phyloP scores from a whole-genome alignment of 92 coral and sea anemone genomes.

The Anthopleura xanthogrammica region DNA sequence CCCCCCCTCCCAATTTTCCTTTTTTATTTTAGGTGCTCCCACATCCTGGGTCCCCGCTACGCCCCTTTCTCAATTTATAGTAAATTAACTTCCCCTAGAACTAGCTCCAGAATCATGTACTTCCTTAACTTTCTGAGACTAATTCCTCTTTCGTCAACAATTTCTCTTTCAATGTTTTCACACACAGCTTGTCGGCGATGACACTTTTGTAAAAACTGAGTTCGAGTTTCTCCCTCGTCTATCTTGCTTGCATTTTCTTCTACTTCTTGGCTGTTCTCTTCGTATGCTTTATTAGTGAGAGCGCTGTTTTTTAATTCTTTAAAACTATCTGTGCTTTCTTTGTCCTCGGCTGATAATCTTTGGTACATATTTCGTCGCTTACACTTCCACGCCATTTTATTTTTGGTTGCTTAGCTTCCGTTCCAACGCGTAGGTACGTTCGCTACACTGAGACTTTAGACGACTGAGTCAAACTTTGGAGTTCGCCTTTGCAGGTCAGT shows the following conservation, averaged over 20 bases:
- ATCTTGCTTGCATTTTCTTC: not conserved
- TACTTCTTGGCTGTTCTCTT: not conserved
- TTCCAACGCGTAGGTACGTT: not conserved
- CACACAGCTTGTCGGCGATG: constrained; percentile 66
- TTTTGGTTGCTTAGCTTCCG: not conserved
- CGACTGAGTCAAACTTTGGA: not conserved
- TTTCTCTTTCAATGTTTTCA: constrained; percentile 59
- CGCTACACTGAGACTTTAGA: not conserved
- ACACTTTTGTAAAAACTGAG: constrained; percentile 21
- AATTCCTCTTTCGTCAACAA: constrained; percentile 43
- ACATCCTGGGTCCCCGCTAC: too few relatives aligned
- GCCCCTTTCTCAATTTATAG: constrained; percentile 12
- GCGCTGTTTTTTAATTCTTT: not conserved
- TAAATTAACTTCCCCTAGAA: constrained; percentile 48
- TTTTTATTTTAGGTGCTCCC: too few relatives aligned
- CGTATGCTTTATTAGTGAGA: constrained; percentile 13
- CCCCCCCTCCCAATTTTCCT: too few relatives aligned
- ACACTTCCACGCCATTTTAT: constrained; percentile 16
- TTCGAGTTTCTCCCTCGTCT: constrained; percentile 16
- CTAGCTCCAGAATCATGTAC: constrained; percentile 42
- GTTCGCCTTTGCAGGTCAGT: not conserved
- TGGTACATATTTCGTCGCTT: constrained; percentile 25
- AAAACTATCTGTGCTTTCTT: not conserved
- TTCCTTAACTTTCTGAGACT: constrained; percentile 60
- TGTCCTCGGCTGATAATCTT: constrained; percentile 6